Base-by-base conservation (phyloP, 2,797 vertebrate genomes). In the Leontocebus nigricollis region DNA sequence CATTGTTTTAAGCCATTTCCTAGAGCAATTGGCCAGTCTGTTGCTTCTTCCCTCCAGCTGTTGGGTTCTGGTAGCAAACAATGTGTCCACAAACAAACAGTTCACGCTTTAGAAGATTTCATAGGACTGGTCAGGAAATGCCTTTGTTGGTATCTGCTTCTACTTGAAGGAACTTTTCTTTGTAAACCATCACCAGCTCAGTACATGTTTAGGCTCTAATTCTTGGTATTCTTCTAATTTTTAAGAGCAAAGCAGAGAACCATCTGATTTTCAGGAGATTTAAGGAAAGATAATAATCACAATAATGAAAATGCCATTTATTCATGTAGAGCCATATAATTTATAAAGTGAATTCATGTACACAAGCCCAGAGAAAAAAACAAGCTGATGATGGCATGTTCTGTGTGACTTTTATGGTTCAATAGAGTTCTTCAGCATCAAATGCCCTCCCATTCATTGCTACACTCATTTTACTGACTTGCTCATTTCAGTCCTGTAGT, bases 1-100 rank as follows among this genome's bases (percentile, higher is more conserved):
- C 83, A 91, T 96, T 97, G 96, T 98, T 95, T 76, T 61, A 30
- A 8, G 85, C 61, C 87, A 12, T 87, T 95, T 97, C 96, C 93
- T 85, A 88, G 76, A 96, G 96, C 93, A 95, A 90, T 59, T 88
- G 96, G 76, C 95, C 70, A 79, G 96, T 41, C 92, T 88, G 30
- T 20, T 96, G 95, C 77, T 97, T 36, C 77, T 79, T 90, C 67
- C 81, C 27, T 92, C 3, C 84, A 46, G 24, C 36, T 24, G 52
- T 14, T 59, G 87, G 41, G 77, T 52, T 88, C n/a, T 93, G 90
- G 90, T 14, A 12, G 86, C 83, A 88, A 88, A 90, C 90, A 88
- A 6, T 61, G 89, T 50, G 24, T 88, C 76, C 90, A 76, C 92
- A 96, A 93, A 94, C 52, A 90, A 94, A 59, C 82, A 77, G 30